phyloP scores from a whole-genome alignment of 35 echinoderm and acorn worm species.

The Lytechinus variegatus region DNA sequence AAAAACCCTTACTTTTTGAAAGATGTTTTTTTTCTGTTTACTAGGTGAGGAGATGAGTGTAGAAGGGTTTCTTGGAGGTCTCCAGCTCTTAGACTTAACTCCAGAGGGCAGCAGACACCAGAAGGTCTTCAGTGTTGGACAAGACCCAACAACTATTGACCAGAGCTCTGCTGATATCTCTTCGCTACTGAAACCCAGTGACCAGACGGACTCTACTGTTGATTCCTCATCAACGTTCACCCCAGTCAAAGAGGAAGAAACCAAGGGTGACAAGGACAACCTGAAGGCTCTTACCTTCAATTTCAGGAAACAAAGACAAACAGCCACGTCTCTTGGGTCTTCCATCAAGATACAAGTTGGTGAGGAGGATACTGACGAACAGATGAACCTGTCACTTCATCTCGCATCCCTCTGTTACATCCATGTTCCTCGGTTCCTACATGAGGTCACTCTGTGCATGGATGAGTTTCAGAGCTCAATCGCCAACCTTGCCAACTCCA shows the following conservation, averaged over 20 bases:
- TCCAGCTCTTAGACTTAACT: conserved; percentile 91
- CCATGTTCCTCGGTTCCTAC: conserved; percentile 85
- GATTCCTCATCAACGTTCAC: conserved; percentile 31
- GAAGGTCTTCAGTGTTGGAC: conserved; percentile 92
- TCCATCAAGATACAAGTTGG: conserved; percentile 34
- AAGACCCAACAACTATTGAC: conserved; percentile 49
- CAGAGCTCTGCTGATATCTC: not conserved
- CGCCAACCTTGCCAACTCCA: conserved; percentile 69
- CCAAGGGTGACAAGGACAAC: conserved; percentile 2
- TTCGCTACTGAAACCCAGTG: not conserved
- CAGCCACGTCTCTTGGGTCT: conserved; percentile 20
- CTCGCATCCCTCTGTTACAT: conserved; percentile 88
- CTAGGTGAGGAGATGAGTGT: conserved; percentile 66
- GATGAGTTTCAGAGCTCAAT: conserved; percentile 93
- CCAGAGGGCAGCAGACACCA: conserved; percentile 83
- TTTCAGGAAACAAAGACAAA: conserved; percentile 45
- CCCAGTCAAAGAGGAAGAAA: conserved; percentile 6
- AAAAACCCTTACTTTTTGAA: too few relatives aligned
- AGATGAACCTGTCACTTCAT: conserved; percentile 58
- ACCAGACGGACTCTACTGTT: conserved; percentile 54
- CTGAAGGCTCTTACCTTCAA: conserved; percentile 69
- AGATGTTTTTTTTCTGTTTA: not conserved
- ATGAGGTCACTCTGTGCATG: conserved; percentile 74
- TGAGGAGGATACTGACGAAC: not conserved
- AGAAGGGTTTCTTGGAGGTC: conserved; percentile 86